Conservation (phyloP, 2,888 invertebrate species). For the Aspidapion aeneum region DNA sequence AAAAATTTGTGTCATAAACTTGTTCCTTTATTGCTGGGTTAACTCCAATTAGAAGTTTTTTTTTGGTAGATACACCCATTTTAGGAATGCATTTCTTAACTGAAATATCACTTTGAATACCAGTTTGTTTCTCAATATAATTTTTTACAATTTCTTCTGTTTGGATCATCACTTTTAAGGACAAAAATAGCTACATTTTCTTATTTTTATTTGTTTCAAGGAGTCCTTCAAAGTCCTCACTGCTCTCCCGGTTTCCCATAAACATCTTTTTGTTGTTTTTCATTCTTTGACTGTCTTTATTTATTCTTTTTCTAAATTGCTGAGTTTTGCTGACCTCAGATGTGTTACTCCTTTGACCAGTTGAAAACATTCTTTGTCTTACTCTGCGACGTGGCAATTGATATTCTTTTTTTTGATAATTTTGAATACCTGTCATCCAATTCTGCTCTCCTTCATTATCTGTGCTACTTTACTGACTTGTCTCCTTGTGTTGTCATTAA, state of each 20-base stretch:
- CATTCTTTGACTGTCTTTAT: not conserved
- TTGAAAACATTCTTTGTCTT: too few relatives aligned
- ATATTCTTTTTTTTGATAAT: too few relatives aligned
- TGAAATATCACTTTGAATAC: not conserved
- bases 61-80: not conserved
- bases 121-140: not conserved
- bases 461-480: too few relatives aligned
- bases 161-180: not conserved
- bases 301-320: too few relatives aligned
- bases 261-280: not conserved
- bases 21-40: not conserved
- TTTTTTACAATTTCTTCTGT: not conserved
- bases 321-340: too few relatives aligned
- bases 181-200: not conserved
- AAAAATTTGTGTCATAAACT: not conserved
- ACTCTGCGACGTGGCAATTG: too few relatives aligned
- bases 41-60: not conserved
- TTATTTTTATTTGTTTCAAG: not conserved
- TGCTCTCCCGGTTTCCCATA: not conserved
- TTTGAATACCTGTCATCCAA: too few relatives aligned
- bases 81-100: not conserved
- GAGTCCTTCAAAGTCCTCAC: not conserved
- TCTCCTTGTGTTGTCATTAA: not conserved
- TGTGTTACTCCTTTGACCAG: not conserved
- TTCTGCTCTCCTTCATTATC: too few relatives aligned